Evolutionary conservation across 2,797 vertebrate species (phyloP).

Genomic region (Nannoperca obscura): DNA sequence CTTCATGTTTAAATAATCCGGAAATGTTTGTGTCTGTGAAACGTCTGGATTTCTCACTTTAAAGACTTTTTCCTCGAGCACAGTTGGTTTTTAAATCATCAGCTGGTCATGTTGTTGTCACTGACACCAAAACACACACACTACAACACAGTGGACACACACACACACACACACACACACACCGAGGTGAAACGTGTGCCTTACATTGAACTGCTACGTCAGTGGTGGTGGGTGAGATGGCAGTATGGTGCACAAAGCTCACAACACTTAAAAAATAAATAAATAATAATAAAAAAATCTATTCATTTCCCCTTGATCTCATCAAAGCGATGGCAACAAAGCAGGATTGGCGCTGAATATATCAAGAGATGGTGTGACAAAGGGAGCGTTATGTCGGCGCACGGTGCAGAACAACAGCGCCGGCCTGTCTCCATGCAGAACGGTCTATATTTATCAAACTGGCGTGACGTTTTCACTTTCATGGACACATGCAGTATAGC

Average conservation of each 20-base stretch:
- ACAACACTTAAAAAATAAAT: background rate
- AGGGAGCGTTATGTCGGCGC: slow-evolving; percentile 52
- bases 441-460: slow-evolving; percentile 70
- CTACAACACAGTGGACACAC: slow-evolving; percentile 33
- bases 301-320: slow-evolving; percentile 61
- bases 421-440: slow-evolving; percentile 77
- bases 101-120: background rate
- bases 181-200: slow-evolving; percentile 33
- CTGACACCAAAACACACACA: slow-evolving; percentile 29
- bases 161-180: slow-evolving; percentile 28
- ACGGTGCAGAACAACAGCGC: slow-evolving; percentile 39
- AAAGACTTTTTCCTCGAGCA: background rate
- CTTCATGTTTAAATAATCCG: background rate
- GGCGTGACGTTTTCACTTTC: slow-evolving; percentile 52
- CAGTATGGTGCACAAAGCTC: slow-evolving; percentile 59
- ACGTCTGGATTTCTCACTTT: background rate
- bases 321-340: slow-evolving; percentile 70
- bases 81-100: slow-evolving; percentile 5
- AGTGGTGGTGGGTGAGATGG: slow-evolving; percentile 49
- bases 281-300: slow-evolving; percentile 18
- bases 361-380: slow-evolving; percentile 54
- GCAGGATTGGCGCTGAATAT: slow-evolving; percentile 55
- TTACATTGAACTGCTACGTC: slow-evolving; percentile 18
- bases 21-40: background rate
- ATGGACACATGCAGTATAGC: slow-evolving; percentile 62